Evolutionary conservation across 2,888 invertebrate genomes (phyloP).

Genomic region (Vannuccia rotundouncinata): DNA sequence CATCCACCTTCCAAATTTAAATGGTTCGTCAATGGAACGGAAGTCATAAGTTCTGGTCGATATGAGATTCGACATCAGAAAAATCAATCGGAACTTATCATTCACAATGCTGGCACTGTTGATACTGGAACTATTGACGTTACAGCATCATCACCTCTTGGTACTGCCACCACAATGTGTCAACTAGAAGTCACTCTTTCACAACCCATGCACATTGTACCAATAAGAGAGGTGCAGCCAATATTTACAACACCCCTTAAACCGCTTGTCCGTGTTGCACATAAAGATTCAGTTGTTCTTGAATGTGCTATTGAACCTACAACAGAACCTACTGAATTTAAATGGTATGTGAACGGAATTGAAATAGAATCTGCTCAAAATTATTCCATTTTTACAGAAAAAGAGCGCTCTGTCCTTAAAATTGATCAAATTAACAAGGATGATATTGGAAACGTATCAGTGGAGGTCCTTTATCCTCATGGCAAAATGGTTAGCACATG

Average conservation of each 20-base stretch:
- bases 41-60: constrained; percentile 53
- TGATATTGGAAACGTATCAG: constrained; percentile 31
- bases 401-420: constrained; percentile 49
- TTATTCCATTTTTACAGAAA: constrained; percentile 48
- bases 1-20: constrained; percentile 41
- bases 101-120: constrained; percentile 21
- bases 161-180: constrained; percentile 1
- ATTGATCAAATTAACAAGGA: constrained; percentile 38
- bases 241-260: constrained; percentile 1
- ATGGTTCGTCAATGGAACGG: constrained; percentile 58
- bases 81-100: constrained; percentile 37
- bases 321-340: constrained; percentile 47
- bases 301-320: constrained; percentile 25
- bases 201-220: not conserved
- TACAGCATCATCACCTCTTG: constrained; percentile 27
- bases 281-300: constrained; percentile 9
- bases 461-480: constrained; percentile 37
- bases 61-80: constrained; percentile 66
- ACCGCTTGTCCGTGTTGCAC: not conserved
- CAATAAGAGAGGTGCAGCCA: not conserved
- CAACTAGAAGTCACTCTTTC: constrained; percentile 14
- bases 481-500: constrained; percentile 36
- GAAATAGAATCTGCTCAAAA: constrained; percentile 54
- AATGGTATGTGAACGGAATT: constrained; percentile 58
- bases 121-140: constrained; percentile 29